phyloP scores from a whole-genome alignment of 1,140 invertebrate genomes.

The Hirudo medicinalis region DNA sequence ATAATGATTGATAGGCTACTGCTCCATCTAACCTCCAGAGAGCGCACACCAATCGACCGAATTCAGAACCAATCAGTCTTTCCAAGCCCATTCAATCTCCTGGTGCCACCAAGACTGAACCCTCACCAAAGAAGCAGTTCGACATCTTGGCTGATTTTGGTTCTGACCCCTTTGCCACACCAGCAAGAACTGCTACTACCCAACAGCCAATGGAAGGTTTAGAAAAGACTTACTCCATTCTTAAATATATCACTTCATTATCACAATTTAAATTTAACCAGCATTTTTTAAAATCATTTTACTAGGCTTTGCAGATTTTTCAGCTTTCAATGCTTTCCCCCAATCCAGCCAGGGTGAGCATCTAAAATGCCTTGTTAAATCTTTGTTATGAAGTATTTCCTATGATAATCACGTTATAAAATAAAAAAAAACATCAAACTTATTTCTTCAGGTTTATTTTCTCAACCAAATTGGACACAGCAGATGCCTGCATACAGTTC shows the following conservation, averaged over 20 bases:
- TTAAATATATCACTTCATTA: too few relatives aligned
- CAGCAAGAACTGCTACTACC: not conserved
- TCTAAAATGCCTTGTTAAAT: not conserved
- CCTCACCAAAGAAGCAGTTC: not conserved
- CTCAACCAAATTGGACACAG: slow-evolving; percentile 1
- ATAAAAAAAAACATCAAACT: not conserved
- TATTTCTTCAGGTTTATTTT: not conserved
- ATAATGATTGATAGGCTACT: too few relatives aligned
- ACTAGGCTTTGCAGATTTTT: slow-evolving; percentile 5
- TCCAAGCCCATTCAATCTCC: not conserved
- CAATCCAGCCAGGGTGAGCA: not conserved
- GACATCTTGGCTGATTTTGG: slow-evolving; percentile 1
- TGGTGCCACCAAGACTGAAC: not conserved
- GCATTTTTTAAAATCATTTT: not conserved
- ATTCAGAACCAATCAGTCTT: slow-evolving; percentile 1
- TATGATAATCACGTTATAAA: not conserved
- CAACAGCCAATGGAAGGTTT: not conserved
- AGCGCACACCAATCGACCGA: not conserved
- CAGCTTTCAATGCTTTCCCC: not conserved
- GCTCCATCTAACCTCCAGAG: not conserved
- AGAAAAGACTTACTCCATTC: not conserved
- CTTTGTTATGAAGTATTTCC: not conserved
- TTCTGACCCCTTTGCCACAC: not conserved
- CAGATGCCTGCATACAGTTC: too few relatives aligned
- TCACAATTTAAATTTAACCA: too few relatives aligned